Base-by-base conservation (phyloP, 1,140 invertebrate genomes). In the Eumeta japonica region DNA sequence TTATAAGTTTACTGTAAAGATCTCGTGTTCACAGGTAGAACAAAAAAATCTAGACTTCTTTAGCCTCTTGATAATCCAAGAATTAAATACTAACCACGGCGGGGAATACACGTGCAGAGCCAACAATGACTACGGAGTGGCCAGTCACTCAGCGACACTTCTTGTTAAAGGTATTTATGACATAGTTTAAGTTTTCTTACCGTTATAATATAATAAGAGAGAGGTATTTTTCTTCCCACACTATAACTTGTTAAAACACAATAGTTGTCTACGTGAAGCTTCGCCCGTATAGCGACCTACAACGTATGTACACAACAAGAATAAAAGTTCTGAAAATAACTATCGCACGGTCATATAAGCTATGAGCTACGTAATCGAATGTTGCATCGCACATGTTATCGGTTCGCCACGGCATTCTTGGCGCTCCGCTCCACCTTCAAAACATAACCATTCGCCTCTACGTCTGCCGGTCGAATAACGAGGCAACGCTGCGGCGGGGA, bases 101-200 rank as follows among this genome's bases (percentile, higher is more conserved):
- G 87, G 87, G 50, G 86, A 87, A 67, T 88, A 88, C 64, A 82
- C 85, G 13, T 88, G 86, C 59, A 79, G 84, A 58, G 86, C 85
- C 36, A 78, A 80, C 42, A 89, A 89, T 63, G 76, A 82, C 39
- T 87, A 86, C 52, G 87, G 85, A 28, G 80, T 83, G 53, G 82
- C 86, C 48, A 81, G 79, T 33, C 82, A 86, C 59, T 85, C 80
- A 50, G 83, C 87, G 57, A 80, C 82, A 43, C 79, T 92, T 50
- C 79, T 81, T 60, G 88, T 92, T 58, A 87, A 90, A 78, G 88
- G 88, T 90, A 87, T 33, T 41, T 50, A 42, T 52, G 42, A 35
- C 28, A 3, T 29, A 3, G 3, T 15, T 29, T 41, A 30, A n/a
- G n/a, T n/a, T n/a, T 24, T 24, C 20, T 24, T 24, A 7, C n/a